These are phyloP conservation scores for Drosophila stalkeri DNA, from an alignment of 2,888 invertebrate species.

Conservation along the genomic window DNA sequence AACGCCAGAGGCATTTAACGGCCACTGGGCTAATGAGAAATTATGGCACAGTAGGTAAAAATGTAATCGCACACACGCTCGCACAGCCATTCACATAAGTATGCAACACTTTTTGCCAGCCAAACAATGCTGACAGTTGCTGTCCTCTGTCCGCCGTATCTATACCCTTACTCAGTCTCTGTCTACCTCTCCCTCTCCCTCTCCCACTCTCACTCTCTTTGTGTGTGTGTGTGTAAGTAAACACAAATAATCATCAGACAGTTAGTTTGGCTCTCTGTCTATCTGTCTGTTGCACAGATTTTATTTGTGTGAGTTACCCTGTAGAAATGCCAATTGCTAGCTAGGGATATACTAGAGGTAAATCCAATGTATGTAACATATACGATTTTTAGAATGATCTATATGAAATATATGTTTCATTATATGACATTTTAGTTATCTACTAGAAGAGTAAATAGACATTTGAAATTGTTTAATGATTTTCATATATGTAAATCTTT, in stretches of 20 bases:
- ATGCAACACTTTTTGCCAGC: slow-evolving; percentile 49
- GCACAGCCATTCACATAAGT: slow-evolving; percentile 30
- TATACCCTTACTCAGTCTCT: too few relatives aligned
- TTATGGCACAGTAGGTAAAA: slow-evolving; percentile 73
- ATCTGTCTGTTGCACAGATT: slow-evolving; percentile 66
- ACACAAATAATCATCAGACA: slow-evolving; percentile 79
- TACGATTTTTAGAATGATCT: too few relatives aligned
- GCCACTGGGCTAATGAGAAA: slow-evolving; percentile 84
- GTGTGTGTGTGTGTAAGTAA: slow-evolving; percentile 50
- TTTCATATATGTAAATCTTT: too few relatives aligned
- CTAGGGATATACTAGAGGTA: background rate
- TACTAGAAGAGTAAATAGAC: too few relatives aligned
- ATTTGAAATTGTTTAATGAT: too few relatives aligned
- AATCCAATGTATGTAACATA: background rate
- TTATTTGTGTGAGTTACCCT: slow-evolving; percentile 54
- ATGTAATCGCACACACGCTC: slow-evolving; percentile 39
- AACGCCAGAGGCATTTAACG: slow-evolving; percentile 63
- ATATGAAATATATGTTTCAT: too few relatives aligned
- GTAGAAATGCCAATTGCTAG: background rate
- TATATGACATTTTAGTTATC: too few relatives aligned
- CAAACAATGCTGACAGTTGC: slow-evolving; percentile 40
- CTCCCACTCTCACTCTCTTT: background rate
- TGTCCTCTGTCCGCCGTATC: too few relatives aligned
- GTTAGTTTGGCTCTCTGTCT: slow-evolving; percentile 56
- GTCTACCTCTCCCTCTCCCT: background rate